Percentiles rank a stretch among this genome's conserved stretches.
phyloP scores from a whole-genome alignment of 2,888 invertebrate species.

The Leucophenga montana region DNA sequence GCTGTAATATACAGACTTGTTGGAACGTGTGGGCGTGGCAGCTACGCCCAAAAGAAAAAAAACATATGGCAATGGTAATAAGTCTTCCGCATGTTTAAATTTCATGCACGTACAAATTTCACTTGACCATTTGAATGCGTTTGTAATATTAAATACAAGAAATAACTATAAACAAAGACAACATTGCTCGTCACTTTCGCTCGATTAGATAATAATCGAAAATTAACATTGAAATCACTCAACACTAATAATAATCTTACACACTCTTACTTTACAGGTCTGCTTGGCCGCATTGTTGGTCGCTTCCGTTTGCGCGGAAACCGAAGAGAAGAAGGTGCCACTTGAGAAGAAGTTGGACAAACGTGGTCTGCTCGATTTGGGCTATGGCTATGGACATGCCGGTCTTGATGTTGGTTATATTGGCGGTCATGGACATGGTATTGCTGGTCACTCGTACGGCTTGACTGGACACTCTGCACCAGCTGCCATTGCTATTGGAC shows the following conservation, averaged over 20 bases:
- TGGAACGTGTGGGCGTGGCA: slow-evolving; percentile 1
- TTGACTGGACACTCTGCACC: slow-evolving; percentile 52
- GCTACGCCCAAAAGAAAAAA: not conserved
- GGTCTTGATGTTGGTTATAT: slow-evolving; percentile 84
- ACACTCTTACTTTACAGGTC: slow-evolving; percentile 75
- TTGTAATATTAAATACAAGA: slow-evolving; percentile 39
- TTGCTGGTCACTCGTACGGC: slow-evolving; percentile 48
- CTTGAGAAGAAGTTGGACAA: slow-evolving; percentile 87
- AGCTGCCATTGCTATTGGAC: slow-evolving; percentile 55
- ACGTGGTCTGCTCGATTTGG: slow-evolving; percentile 84
- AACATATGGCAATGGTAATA: not conserved
- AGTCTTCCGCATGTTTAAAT: slow-evolving; percentile 29
- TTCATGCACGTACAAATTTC: slow-evolving; percentile 56
- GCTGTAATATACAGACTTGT: not conserved
- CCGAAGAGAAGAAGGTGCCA: slow-evolving; percentile 74
- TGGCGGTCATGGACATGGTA: slow-evolving; percentile 74
- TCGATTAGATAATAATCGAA: slow-evolving; percentile 50
- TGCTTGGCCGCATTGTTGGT: slow-evolving; percentile 83
- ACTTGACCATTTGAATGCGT: slow-evolving; percentile 60
- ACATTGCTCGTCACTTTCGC: slow-evolving; percentile 62
- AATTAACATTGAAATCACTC: not conserved
- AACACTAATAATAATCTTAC: too few species aligned
- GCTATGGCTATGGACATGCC: slow-evolving; percentile 85
- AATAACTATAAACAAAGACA: slow-evolving; percentile 43
- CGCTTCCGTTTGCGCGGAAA: slow-evolving; percentile 77